These are phyloP conservation scores for Phymorhynchus buccinoides DNA, from an alignment of 1,140 invertebrate genomes.

Conservation along the genomic window DNA sequence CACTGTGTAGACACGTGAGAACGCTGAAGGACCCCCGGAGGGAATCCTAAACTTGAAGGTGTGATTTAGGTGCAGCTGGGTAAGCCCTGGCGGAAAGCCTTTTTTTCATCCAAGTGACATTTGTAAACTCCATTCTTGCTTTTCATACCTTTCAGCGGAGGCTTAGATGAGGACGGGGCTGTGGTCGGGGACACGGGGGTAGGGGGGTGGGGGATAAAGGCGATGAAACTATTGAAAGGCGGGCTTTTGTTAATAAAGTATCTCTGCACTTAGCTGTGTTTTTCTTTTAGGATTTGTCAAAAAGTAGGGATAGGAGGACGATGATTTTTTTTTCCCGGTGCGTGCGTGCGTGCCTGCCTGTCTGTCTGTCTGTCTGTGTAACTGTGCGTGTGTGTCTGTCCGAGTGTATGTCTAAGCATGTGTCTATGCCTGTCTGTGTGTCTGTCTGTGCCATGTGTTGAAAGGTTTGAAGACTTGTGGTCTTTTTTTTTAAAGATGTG, in stretches of 20 bases:
- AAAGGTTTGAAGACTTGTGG: background rate
- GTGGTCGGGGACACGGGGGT: no score
- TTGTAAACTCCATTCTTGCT: background rate
- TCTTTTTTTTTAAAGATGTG: no score
- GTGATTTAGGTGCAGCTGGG: constrained; percentile 25
- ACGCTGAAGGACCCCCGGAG: background rate
- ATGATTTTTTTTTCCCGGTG: no score
- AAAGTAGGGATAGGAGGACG: no score
- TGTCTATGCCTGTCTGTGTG: no score
- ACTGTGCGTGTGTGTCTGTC: no score
- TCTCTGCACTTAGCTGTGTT: background rate
- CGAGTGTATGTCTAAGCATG: no score
- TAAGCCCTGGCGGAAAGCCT: background rate
- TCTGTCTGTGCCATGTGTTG: background rate
- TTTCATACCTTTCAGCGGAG: constrained; percentile 13
- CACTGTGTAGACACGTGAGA: background rate
- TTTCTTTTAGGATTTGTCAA: no score
- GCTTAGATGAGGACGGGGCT: no score
- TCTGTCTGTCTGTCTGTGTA: background rate
- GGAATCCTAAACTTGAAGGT: background rate
- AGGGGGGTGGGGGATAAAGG: background rate
- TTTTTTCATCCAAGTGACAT: background rate
- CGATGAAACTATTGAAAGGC: no score
- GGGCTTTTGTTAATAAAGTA: background rate
- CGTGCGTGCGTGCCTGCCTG: no score